Evolutionary conservation across 2,113 vertebrate genomes (phyloP), one percentile per base, ranked within the genome.

Genomic region (Pygoscelis antarcticus): DNA sequence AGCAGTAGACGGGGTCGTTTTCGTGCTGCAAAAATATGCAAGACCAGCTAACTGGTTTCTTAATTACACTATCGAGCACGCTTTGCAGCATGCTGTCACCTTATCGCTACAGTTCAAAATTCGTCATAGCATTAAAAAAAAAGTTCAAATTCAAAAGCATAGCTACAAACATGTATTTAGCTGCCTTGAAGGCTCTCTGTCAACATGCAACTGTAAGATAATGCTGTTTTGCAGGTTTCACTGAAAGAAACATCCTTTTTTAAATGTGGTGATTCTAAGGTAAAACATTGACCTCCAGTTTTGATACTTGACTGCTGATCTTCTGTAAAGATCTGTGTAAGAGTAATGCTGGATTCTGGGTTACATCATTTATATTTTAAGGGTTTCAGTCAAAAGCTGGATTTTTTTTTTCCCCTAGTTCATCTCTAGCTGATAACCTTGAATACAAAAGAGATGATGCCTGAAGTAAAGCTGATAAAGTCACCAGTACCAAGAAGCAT

Each of bases 401-500:
- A 81, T 96, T 88, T 90, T 62, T 78, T 91, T 93, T 90, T 89
- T 36, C 62, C 26, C 52, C 69, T 81, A 68, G 47, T 83, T 94
- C 70, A 82, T 70, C 46, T 71, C 54, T 77, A 26, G 66, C 91
- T 90, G 82, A 93, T 95, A 87, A 85, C 42, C 75, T 79, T 84
- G 69, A 79, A 57, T 47, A 66, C 32, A 78, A 70, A 42, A 64
- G 1, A 89, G 85, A 71, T 36, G 38, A 71, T 1, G 61, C 66
- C 91, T 65, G 85, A 95, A 79, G 89, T 87, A 77, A 89, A 75
- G 72, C 91, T 92, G 93, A 96, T 93, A 94, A 97, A 92, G 78
- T 71, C 83, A 87, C 66, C 81, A 70, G 61, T 83, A 71, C 70
- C 17, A 76, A 85, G 87, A 60, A 91, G 66, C 18, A 5, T 5